Percentiles rank a stretch among this genome's conserved stretches.
Conservation (phyloP, 35 echinoderm and acorn worm genomes). For the Ptychodera flava region DNA sequence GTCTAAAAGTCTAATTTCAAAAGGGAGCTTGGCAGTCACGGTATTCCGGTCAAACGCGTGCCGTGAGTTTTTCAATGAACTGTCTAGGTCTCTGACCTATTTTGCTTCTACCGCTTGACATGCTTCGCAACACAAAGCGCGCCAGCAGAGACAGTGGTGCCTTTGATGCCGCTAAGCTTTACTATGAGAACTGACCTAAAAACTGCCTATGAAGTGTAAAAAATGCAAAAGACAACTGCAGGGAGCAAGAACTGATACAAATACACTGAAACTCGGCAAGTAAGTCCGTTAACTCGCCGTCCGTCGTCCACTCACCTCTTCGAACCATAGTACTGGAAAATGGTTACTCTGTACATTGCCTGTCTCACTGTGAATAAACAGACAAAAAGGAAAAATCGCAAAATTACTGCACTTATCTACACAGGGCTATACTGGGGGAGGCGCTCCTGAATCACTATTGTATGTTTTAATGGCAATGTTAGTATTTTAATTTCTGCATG, state of each 20-base stretch:
- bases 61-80: too few relatives aligned
- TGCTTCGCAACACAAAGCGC: too few relatives aligned
- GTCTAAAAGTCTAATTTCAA: too few relatives aligned
- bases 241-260: neutral
- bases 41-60: too few relatives aligned
- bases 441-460: too few relatives aligned
- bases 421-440: too few relatives aligned
- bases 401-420: neutral
- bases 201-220: neutral
- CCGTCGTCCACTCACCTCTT: neutral
- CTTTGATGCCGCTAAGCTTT: neutral
- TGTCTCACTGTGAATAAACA: neutral
- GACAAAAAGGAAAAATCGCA: neutral
- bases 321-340: neutral
- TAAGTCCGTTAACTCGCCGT: too few relatives aligned
- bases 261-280: too few relatives aligned
- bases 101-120: too few relatives aligned
- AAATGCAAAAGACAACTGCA: neutral
- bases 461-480: neutral
- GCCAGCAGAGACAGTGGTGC: too few relatives aligned
- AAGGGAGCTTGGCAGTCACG: too few relatives aligned
- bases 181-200: neutral
- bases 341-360: neutral
- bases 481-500: neutral
- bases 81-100: too few relatives aligned